Evolutionary conservation across 1,140 invertebrate genomes (phyloP), one percentile per base, ranked within the genome.

Genomic region (Dreissena rostriformis): DNA sequence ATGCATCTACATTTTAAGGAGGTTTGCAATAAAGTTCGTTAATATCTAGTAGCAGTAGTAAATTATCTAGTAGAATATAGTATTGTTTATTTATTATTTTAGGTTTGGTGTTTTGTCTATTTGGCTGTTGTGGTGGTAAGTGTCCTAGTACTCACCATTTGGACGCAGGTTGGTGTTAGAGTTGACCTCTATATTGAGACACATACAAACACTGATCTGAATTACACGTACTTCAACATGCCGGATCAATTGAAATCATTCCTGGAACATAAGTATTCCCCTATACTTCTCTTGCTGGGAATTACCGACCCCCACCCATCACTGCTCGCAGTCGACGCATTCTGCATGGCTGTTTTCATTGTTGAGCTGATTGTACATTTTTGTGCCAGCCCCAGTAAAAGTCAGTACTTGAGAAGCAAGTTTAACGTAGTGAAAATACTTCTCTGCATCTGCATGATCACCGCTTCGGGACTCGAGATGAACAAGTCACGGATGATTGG

Each of bases 361-460:
- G 15, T 93, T 6, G 94, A 94, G 72, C 90, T 93, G 28, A 49
- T 91, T 0, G 63, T 88, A 15, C 88, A 93, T 11, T 89, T 94
- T 63, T 57, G 87, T 12, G 90, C 93, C 12, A 86, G 88, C 39
- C 94, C 94, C 11, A 82, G 89, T 39, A 94, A 93, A 83, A 67
- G 68, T 1, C 75, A 78, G 57, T 94, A 94, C 74, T 85, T 94
- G 15, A 85, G 86, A 39, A 82, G 87, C 57, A 88, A 91, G 12
- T 89, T 93, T 84, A 94, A 94, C 71, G 80, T 94, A n/a, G 92
- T 94, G 51, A 94, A 94, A 83, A 74, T 94, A 1, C 29, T 93
- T 4, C 28, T 82, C n/a, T 57, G 24, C 19, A 17, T 73, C 1
- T 22, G n/a, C 12, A 82, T 73, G 55, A 26, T 82, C 17, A 65